These are phyloP conservation scores for Siniperca chuatsi DNA, from an alignment of 2,113 vertebrate species.

Conservation along the genomic window DNA sequence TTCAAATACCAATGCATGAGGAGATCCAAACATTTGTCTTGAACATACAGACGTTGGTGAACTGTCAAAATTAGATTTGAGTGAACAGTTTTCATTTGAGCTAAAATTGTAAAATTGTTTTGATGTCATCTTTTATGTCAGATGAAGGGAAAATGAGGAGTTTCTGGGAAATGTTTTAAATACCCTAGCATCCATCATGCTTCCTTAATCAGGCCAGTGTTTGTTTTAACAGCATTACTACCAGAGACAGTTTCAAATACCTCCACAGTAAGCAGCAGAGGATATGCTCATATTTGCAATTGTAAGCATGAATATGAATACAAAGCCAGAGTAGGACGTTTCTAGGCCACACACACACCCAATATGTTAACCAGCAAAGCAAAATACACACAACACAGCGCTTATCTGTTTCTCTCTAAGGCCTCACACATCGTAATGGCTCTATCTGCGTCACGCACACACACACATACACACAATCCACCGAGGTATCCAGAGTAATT, in stretches of 20 bases:
- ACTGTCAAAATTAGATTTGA: slow-evolving; percentile 37
- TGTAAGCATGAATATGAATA: slow-evolving; percentile 67
- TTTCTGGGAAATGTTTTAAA: slow-evolving; percentile 4
- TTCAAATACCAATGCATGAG: background rate
- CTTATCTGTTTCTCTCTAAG: slow-evolving; percentile 78
- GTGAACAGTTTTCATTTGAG: slow-evolving; percentile 42
- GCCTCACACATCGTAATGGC: slow-evolving; percentile 76
- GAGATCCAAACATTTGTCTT: slow-evolving; percentile 53
- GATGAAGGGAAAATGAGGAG: slow-evolving; percentile 2
- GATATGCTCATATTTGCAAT: slow-evolving; percentile 58
- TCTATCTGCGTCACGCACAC: slow-evolving; percentile 73
- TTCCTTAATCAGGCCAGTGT: slow-evolving; percentile 46
- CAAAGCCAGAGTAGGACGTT: slow-evolving; percentile 58
- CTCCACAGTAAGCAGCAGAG: slow-evolving; percentile 40
- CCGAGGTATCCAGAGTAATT: slow-evolving; percentile 85
- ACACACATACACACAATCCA: slow-evolving; percentile 65
- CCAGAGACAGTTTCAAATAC: slow-evolving; percentile 52
- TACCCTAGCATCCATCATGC: slow-evolving; percentile 37
- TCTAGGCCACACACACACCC: slow-evolving; percentile 66
- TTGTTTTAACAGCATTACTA: slow-evolving; percentile 41
- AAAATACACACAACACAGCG: slow-evolving; percentile 59
- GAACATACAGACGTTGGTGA: slow-evolving; percentile 16
- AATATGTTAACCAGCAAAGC: slow-evolving; percentile 37
- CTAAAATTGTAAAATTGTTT: slow-evolving; percentile 5
- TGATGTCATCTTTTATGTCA: background rate